phyloP scores from a whole-genome alignment of 2,888 invertebrate genomes.

The Cryptus viduatorius region DNA sequence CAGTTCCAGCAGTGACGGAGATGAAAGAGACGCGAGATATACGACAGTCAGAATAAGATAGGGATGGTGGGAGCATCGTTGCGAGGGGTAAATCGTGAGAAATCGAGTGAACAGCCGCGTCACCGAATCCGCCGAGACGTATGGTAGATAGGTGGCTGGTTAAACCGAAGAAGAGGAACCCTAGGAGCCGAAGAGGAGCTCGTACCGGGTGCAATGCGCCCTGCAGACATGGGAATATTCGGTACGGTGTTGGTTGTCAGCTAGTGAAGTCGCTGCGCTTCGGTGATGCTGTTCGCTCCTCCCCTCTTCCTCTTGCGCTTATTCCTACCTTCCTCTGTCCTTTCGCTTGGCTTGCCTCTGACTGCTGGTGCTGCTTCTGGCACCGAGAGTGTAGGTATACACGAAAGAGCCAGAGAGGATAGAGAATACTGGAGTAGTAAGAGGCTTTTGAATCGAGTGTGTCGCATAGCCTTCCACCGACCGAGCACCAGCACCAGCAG shows the following conservation, averaged over 20 bases:
- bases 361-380: constrained; percentile 54
- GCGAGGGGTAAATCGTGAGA: constrained; percentile 27
- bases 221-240: constrained; percentile 40
- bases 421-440: constrained; percentile 40
- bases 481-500: neutral
- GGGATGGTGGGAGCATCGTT: constrained; percentile 8
- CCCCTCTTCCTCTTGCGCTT: constrained; percentile 17
- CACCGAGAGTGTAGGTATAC: constrained; percentile 33
- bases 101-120: constrained; percentile 51
- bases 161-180: constrained; percentile 52
- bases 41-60: neutral
- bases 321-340: neutral
- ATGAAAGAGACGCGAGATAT: constrained; percentile 12
- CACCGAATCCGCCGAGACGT: constrained; percentile 52
- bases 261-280: constrained; percentile 18
- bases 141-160: constrained; percentile 45
- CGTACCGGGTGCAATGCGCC: constrained; percentile 41
- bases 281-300: constrained; percentile 31
- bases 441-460: constrained; percentile 67
- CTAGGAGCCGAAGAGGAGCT: constrained; percentile 1
- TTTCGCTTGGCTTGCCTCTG: constrained; percentile 56
- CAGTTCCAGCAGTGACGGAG: neutral
- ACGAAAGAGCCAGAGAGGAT: constrained; percentile 23
- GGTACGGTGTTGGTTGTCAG: constrained; percentile 30
- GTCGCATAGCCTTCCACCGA: constrained; percentile 39